Evolutionary conservation across 2,888 invertebrate genomes (phyloP), one percentile per base, ranked within the genome.

Genomic region (Microctonus hyperodae): DNA sequence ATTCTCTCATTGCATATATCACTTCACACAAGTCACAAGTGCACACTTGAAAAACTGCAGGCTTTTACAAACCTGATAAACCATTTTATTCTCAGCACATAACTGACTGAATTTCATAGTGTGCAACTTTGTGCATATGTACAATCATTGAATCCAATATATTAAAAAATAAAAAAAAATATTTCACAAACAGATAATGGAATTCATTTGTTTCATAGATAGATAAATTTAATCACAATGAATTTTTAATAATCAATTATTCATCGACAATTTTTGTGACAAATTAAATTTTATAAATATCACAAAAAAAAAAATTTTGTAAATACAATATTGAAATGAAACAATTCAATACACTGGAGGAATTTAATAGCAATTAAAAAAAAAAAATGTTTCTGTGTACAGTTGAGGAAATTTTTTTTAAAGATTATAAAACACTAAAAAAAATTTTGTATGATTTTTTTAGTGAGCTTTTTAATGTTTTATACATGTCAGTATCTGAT

Each of bases 31-130:
- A 44, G 55, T 44, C 23, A 20, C 31, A 60, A 60, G 55, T 65
- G 44, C 61, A 6, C 56, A 55, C 65, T 65, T 44, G 55, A 56
- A 65, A 56, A 44, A 16, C 44, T 44, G 20, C 44, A 37, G 28
- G 58, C 25, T 59, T 58, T 58, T 28, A 20, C 50, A 10, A 13
- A 28, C 44, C 55, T 48, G 55, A 65, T 56, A 65, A 56, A 56
- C 55, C 31, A 65, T 51, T 35, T 51, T 50, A 1, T n/a, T n/a
- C 0, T 9, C 6, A n/a, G 16, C 44, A 44, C 16, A 44, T 16
- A 16, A 16, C 10, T 23, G 10, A 48, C 10, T 31, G 25, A 59
- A 40, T 28, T 40, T 28, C 44, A 13, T 28, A 9, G 23, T 50
- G 48, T n/a, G n/a, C n/a, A n/a, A n/a, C n/a, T n/a, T n/a, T n/a